Base-by-base conservation (phyloP, 2,797 vertebrate species). In the Poliocrania exsul region DNA sequence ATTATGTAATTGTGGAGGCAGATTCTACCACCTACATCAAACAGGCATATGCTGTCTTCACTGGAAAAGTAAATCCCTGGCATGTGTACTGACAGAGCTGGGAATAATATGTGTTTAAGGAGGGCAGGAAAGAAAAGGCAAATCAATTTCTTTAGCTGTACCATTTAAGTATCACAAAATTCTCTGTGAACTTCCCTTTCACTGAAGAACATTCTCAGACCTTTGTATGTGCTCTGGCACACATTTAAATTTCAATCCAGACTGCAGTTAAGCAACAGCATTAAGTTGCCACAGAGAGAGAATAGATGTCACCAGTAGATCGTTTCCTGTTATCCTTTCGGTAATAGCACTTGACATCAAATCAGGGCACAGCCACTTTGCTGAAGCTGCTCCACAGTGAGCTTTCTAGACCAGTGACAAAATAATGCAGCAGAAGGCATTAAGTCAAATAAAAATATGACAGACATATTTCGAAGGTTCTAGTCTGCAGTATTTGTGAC, bases 1-100 rank as follows among this genome's bases (percentile, higher is more conserved):
- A 38, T 93, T 92, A 84, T 82, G 62, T 77, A 92, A 90, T 58
- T 75, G 24, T 56, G 50, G 69, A 89, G 62, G 80, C 53, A 90
- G 70, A 65, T 56, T 71, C 60, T 61, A 29, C 49, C 51, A 67
- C 35, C 73, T 53, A 50, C 19, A 83, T 51, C 81, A 84, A 84
- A 65, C 2, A 71, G n/a, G 29, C 56, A 75, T 58, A 49, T n/a
- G 35, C 29, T 16, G 1, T 56, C 38, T 75, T 83, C 79, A 33
- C 37, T 70, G 40, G 37, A 44, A 90, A 89, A 77, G 35, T 11
- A 75, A 91, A 81, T 94, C 66, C 35, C 40, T 54, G 58, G 40
- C n/a, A 64, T 16, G 8, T 12, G 28, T 50, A 61, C 25, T 33
- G 17, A 54, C 81, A 67, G 49, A 77, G 28, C 6, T 46, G 46